phyloP scores from a whole-genome alignment of 2,797 vertebrate genomes.

The Hemibagrus guttatus region DNA sequence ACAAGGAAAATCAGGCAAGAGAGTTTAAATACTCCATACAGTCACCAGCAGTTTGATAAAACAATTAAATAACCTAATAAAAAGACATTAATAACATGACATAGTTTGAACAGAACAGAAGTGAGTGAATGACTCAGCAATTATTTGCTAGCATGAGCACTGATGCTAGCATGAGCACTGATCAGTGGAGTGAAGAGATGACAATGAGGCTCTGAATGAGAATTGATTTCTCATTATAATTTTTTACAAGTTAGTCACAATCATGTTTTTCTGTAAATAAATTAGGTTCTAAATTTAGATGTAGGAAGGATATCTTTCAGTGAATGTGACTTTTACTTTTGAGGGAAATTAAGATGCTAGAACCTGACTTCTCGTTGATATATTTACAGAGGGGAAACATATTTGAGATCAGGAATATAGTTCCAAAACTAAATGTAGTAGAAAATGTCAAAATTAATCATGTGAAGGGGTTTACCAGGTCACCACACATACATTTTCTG shows the following conservation, averaged over 20 bases:
- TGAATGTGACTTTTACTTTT: background rate
- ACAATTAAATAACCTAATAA: background rate
- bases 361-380: background rate
- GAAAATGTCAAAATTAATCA: conserved; percentile 7
- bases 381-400: background rate
- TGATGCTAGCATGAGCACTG: background rate
- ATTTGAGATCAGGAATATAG: background rate
- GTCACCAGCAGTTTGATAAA: background rate
- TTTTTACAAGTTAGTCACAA: background rate
- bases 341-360: background rate
- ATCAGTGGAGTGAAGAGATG: background rate
- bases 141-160: background rate
- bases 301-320: background rate
- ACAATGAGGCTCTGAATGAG: too few relatives aligned
- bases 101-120: background rate
- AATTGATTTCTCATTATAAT: background rate
- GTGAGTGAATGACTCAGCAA: background rate
- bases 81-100: background rate
- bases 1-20: background rate
- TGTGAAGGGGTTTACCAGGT: background rate
- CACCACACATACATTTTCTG: background rate
- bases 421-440: background rate
- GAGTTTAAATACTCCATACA: background rate
- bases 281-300: background rate
- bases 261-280: background rate